These are phyloP conservation scores for Drosophila melanogaster DNA, from an alignment of 1,140 invertebrate species.

Conservation along the genomic window DNA sequence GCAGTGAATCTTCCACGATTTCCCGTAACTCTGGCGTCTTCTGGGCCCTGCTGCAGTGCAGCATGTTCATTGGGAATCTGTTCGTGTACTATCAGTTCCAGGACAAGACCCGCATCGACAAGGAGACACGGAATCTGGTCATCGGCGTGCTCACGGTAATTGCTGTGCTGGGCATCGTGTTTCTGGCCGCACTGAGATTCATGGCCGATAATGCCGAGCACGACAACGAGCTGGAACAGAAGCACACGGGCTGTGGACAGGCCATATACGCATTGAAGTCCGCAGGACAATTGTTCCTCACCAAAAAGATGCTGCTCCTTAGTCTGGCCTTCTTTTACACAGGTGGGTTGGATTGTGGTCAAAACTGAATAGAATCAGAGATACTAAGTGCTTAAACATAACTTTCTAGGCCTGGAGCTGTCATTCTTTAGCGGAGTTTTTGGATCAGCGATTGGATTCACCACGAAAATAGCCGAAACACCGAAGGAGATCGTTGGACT, in stretches of 20 bases:
- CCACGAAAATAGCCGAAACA: slow-evolving; percentile 89
- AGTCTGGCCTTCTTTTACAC: slow-evolving; percentile 96
- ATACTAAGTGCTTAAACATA: slow-evolving; percentile 86
- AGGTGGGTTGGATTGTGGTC: slow-evolving; percentile 17
- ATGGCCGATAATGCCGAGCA: slow-evolving; percentile 86
- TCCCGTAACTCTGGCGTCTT: slow-evolving; percentile 97
- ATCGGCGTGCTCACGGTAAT: slow-evolving; percentile 91
- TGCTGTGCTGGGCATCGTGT: slow-evolving; percentile 88
- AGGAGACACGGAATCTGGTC: slow-evolving; percentile 88
- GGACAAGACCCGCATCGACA: slow-evolving; percentile 89
- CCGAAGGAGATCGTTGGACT: slow-evolving; percentile 94
- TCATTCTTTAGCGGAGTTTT: slow-evolving; percentile 98
- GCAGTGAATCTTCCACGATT: slow-evolving; percentile 94
- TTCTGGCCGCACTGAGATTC: slow-evolving; percentile 88
- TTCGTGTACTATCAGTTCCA: slow-evolving; percentile 96
- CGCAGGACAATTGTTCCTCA: slow-evolving; percentile 91
- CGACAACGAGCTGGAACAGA: slow-evolving; percentile 86
- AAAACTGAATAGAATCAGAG: no score
- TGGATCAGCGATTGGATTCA: slow-evolving; percentile 95
- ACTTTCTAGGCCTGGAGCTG: slow-evolving; percentile 95
- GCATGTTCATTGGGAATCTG: slow-evolving; percentile 96
- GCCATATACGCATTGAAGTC: slow-evolving; percentile 89
- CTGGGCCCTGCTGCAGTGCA: slow-evolving; percentile 97
- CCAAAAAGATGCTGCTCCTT: slow-evolving; percentile 93
- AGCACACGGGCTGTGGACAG: slow-evolving; percentile 86